Conservation (phyloP, 2,113 vertebrate species). For the Nesospiza acunhae region DNA sequence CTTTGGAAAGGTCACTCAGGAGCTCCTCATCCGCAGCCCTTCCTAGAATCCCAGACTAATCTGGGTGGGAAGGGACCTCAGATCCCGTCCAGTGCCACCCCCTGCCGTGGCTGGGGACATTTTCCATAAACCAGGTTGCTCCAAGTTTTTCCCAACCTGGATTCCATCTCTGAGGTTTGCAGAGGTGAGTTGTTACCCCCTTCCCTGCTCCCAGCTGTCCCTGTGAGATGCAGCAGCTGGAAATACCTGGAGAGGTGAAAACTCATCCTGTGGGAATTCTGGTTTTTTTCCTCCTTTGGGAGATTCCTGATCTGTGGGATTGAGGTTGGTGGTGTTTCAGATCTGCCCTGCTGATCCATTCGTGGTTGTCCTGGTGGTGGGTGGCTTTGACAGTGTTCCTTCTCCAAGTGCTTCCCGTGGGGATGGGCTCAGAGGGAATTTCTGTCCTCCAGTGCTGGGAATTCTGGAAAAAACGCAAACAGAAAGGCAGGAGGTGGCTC, state of each 20-base stretch:
- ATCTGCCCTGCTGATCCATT: rapidly evolving
- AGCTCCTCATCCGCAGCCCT: rapidly evolving
- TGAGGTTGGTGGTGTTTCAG: not conserved
- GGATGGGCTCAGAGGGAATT: not conserved
- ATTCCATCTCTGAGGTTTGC: not conserved
- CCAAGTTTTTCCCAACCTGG: not conserved
- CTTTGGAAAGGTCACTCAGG: not conserved
- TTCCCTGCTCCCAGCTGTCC: not conserved
- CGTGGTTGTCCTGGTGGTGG: rapidly evolving
- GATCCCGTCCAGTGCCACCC: rapidly evolving
- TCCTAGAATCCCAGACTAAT: rapidly evolving
- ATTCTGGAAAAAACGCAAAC: not conserved
- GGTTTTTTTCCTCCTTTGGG: rapidly evolving
- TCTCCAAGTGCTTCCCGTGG: not conserved
- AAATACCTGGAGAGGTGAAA: not conserved
- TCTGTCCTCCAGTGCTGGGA: not conserved
- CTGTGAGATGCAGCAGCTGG: rapidly evolving
- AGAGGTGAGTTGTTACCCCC: not conserved
- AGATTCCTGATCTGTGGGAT: not conserved
- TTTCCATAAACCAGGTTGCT: not conserved
- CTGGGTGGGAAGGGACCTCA: not conserved
- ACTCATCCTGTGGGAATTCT: rapidly evolving
- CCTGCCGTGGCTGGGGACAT: rapidly evolving
- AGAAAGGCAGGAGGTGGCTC: not conserved
- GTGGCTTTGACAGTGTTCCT: not conserved